phyloP scores from a whole-genome alignment of 2,113 vertebrate genomes.

The Pelodiscus sinensis region DNA sequence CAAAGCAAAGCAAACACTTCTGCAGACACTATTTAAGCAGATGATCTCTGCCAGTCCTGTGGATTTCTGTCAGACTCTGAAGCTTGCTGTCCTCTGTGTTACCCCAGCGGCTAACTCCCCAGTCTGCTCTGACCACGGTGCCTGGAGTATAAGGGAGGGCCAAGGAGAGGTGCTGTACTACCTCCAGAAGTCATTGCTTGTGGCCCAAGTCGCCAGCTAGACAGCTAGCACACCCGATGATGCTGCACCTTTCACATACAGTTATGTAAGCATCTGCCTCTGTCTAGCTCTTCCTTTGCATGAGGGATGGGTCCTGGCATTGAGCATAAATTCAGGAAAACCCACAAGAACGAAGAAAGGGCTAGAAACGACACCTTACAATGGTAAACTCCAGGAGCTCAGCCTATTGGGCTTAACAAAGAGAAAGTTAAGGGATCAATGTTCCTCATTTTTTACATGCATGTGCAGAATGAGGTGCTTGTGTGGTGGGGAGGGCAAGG shows the following conservation, averaged over 20 bases:
- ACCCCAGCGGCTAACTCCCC: background rate
- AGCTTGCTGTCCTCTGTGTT: background rate
- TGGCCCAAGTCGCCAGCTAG: accelerated
- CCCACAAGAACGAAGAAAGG: background rate
- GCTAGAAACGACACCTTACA: background rate
- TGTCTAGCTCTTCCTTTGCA: background rate
- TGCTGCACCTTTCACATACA: background rate
- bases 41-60: background rate
- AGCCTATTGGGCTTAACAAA: background rate
- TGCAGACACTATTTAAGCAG: background rate
- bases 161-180: background rate
- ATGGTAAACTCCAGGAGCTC: background rate
- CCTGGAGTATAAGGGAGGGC: background rate
- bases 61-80: background rate
- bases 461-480: too few species aligned
- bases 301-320: background rate
- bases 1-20: background rate
- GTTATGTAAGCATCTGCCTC: background rate
- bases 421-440: background rate
- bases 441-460: too few species aligned
- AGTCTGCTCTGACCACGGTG: background rate
- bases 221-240: background rate
- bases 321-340: background rate
- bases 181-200: background rate
- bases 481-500: too few species aligned